Conservation (phyloP, 2,797 vertebrate species). For the Hypotaenidia okinawae region DNA sequence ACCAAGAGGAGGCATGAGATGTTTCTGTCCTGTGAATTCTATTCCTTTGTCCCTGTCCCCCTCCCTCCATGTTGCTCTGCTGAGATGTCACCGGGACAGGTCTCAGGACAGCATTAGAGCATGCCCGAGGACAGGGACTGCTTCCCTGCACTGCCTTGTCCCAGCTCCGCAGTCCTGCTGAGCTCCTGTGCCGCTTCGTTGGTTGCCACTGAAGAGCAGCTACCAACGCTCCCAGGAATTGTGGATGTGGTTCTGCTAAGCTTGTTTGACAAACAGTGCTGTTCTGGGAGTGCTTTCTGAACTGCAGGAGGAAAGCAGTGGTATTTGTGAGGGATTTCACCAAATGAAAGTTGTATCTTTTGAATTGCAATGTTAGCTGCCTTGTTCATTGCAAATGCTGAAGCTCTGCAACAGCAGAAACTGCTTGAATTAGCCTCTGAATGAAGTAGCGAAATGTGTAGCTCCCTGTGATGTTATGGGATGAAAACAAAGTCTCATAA, state of each 20-base stretch:
- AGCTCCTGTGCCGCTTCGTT: not conserved
- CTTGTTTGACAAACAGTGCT: not conserved
- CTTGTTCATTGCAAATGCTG: not conserved
- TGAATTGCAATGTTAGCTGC: not conserved
- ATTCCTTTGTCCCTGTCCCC: not conserved
- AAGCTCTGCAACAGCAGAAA: not conserved
- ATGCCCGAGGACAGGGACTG: too few species aligned
- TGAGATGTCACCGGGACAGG: not conserved
- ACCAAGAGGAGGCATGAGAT: not conserved
- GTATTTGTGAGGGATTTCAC: not conserved
- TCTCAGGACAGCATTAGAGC: not conserved
- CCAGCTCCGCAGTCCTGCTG: not conserved
- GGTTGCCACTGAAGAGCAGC: not conserved
- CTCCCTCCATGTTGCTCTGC: not conserved
- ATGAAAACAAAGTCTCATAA: not conserved
- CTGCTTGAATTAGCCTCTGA: not conserved
- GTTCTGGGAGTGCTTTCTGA: not conserved
- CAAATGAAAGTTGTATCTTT: not conserved
- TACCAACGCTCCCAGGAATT: not conserved
- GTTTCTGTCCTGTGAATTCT: not conserved
- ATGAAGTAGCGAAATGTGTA: not conserved
- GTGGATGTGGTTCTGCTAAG: not conserved
- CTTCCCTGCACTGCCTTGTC: not conserved
- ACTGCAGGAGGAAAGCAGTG: not conserved
- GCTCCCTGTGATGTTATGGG: not conserved